phyloP scores from a whole-genome alignment of 2,797 vertebrate genomes.

The Artibeus jamaicensis region DNA sequence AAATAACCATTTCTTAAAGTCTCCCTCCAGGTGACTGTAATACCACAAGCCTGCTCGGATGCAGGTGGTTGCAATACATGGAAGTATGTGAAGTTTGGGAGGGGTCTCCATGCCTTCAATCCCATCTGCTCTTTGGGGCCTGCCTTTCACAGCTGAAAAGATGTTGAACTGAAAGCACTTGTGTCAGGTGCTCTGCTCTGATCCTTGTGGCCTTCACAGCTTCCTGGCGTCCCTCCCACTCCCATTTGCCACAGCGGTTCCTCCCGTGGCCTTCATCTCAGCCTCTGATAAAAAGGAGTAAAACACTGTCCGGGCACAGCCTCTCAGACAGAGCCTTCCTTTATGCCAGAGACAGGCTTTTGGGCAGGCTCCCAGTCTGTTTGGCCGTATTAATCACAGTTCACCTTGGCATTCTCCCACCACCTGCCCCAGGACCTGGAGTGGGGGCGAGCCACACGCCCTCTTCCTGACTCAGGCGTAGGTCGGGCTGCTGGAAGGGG shows the following conservation, averaged over 20 bases:
- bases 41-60: neutral
- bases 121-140: neutral
- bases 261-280: neutral
- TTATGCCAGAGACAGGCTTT: neutral
- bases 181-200: neutral
- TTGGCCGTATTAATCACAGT: neutral
- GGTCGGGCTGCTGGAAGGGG: neutral
- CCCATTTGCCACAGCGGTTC: neutral
- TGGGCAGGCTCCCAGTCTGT: neutral
- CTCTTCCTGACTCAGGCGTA: neutral
- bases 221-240: neutral
- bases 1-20: neutral
- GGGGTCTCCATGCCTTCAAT: neutral
- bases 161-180: neutral
- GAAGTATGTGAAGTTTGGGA: neutral
- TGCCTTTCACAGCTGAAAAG: neutral
- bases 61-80: neutral
- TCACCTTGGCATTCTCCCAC: slow-evolving; percentile 28
- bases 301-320: neutral
- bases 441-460: neutral
- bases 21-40: neutral
- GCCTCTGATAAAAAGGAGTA: neutral
- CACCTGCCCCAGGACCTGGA: neutral
- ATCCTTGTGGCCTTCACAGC: neutral
- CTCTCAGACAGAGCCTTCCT: neutral